These are phyloP conservation scores for Chrysopilus asiliformis DNA, from an alignment of 2,888 invertebrate genomes.

Conservation along the genomic window DNA sequence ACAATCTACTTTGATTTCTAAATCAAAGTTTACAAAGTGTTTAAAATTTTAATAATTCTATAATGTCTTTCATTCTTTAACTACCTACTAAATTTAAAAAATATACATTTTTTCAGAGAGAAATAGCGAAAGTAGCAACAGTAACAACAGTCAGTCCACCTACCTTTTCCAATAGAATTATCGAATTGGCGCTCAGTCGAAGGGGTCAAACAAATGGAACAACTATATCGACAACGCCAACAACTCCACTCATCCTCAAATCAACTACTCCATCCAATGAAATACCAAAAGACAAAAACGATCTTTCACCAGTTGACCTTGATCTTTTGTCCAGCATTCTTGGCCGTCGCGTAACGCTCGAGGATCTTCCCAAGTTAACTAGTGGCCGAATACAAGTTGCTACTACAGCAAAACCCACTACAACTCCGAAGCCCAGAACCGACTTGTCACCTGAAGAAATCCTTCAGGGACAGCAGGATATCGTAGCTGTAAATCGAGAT, in stretches of 20 bases:
- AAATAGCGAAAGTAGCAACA: constrained; percentile 18
- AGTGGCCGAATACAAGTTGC: constrained; percentile 16
- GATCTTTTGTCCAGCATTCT: constrained; percentile 17
- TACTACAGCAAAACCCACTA: constrained; percentile 13
- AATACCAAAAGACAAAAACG: constrained; percentile 7
- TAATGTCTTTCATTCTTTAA: too few relatives aligned
- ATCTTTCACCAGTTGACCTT: constrained; percentile 15
- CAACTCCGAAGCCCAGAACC: constrained; percentile 8
- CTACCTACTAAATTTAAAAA: background rate
- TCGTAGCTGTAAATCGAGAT: constrained; percentile 21
- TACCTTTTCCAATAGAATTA: constrained; percentile 40
- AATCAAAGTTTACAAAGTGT: too few relatives aligned
- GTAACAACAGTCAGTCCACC: constrained; percentile 17
- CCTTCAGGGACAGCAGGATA: constrained; percentile 17
- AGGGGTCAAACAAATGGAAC: constrained; percentile 13
- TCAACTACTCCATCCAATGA: constrained; percentile 21
- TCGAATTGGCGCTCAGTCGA: constrained; percentile 40
- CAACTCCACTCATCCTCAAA: constrained; percentile 22
- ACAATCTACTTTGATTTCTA: too few relatives aligned
- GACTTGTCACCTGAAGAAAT: constrained; percentile 8
- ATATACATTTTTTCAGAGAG: constrained; percentile 16
- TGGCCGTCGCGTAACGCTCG: constrained; percentile 15
- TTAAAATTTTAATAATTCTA: too few relatives aligned
- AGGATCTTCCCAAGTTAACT: constrained; percentile 20
- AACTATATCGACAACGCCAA: constrained; percentile 26